Evolutionary conservation across 2,113 vertebrate genomes (phyloP).

Genomic region (Chitala chitala): DNA sequence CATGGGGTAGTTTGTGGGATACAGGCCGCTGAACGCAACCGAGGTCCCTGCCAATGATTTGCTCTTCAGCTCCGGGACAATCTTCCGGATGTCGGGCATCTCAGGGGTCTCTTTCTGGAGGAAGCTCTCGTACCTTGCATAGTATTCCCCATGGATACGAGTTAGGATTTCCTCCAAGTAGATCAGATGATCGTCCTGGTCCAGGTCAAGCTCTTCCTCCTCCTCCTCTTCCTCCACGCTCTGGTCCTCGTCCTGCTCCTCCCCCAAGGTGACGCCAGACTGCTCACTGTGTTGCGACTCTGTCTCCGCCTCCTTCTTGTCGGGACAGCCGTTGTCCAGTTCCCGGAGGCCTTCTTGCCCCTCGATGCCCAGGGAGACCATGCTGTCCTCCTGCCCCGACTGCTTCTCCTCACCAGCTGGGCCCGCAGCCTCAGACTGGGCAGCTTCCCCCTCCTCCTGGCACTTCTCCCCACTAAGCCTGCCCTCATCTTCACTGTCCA

Average conservation of each 20-base stretch:
- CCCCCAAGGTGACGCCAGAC: slow-evolving; percentile 82
- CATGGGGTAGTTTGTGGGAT: slow-evolving; percentile 89
- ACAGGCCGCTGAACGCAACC: slow-evolving; percentile 86
- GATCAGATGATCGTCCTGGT: slow-evolving; percentile 88
- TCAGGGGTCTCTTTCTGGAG: slow-evolving; percentile 67
- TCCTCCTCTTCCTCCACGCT: slow-evolving; percentile 79
- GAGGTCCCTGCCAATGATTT: slow-evolving; percentile 74
- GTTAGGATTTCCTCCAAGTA: slow-evolving; percentile 91
- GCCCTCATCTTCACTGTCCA: slow-evolving; percentile 63
- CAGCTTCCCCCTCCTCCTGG: slow-evolving; percentile 34
- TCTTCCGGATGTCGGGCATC: slow-evolving; percentile 84
- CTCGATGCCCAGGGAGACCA: slow-evolving; percentile 11
- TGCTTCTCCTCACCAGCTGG: background rate
- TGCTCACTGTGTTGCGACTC: slow-evolving; percentile 95
- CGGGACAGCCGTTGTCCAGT: slow-evolving; percentile 74
- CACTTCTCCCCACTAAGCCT: slow-evolving; percentile 49
- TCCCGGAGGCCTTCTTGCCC: slow-evolving; percentile 64
- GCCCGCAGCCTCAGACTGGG: slow-evolving; percentile 33
- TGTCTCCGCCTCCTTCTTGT: slow-evolving; percentile 82
- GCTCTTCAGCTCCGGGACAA: slow-evolving; percentile 86
- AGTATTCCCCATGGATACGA: slow-evolving; percentile 86
- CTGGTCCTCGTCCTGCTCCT: slow-evolving; percentile 80
- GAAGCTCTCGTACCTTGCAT: slow-evolving; percentile 75
- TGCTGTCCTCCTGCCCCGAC: background rate
- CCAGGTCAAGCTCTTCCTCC: slow-evolving; percentile 72